Evolutionary conservation across 2,888 invertebrate genomes (phyloP).

Genomic region (Priocnemis perturbator): DNA sequence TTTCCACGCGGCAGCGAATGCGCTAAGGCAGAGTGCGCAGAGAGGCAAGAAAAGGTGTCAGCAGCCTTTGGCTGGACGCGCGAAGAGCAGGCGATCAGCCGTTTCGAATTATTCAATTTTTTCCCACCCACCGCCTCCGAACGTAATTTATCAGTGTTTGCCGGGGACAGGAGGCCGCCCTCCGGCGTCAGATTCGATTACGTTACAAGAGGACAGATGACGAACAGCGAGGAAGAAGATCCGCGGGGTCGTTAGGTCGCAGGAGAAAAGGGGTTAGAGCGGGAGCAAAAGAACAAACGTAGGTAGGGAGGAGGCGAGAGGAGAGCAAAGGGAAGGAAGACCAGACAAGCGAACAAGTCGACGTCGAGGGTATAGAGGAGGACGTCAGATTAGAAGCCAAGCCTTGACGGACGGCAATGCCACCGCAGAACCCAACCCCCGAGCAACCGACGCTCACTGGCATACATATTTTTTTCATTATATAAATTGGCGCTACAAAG

Average conservation of each 20-base stretch:
- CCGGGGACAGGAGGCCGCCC: constrained; percentile 23
- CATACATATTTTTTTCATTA: constrained; percentile 73
- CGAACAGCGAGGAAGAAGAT: constrained; percentile 34
- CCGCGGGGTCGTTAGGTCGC: constrained; percentile 2
- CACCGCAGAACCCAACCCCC: constrained; percentile 49
- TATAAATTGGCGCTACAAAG: constrained; percentile 69
- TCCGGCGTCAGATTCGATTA: constrained; percentile 47
- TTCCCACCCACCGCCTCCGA: not conserved
- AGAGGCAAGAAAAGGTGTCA: too few species aligned
- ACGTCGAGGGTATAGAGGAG: constrained; percentile 39
- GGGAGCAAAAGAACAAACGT: not conserved
- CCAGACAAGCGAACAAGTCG: constrained; percentile 8
- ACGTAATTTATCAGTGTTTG: constrained; percentile 24
- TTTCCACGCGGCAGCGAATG: too few species aligned
- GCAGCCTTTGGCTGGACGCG: too few species aligned
- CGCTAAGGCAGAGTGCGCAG: too few species aligned
- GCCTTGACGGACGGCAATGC: constrained; percentile 63
- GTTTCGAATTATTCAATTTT: constrained; percentile 5
- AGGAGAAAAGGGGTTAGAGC: constrained; percentile 7
- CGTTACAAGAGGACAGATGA: constrained; percentile 47
- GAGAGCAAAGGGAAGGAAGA: constrained; percentile 21
- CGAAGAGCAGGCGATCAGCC: too few species aligned
- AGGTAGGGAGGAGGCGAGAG: constrained; percentile 15
- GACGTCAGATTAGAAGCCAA: constrained; percentile 73
- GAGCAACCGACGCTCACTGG: constrained; percentile 42